Conservation (phyloP, 2,888 invertebrate genomes). For the Anoncus sp. region DNA sequence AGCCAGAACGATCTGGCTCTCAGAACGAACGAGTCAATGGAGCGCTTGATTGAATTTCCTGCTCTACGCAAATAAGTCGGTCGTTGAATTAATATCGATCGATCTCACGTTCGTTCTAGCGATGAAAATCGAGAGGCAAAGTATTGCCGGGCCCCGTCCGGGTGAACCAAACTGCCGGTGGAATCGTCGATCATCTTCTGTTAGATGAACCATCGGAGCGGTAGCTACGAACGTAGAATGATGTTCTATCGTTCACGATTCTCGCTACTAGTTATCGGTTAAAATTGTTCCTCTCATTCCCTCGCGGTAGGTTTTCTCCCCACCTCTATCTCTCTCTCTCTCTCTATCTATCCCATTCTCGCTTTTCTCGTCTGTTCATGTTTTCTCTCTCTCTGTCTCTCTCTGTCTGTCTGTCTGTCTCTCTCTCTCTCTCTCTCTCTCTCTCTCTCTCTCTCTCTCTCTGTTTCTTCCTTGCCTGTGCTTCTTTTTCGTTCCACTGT, state of each 20-base stretch:
- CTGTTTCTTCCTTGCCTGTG: background rate
- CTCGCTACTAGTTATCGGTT: constrained; percentile 48
- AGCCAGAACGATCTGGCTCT: constrained; percentile 26
- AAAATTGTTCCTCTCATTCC: constrained; percentile 35
- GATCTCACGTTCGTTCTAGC: constrained; percentile 42
- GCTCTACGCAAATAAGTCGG: constrained; percentile 65
- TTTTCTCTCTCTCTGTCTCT: constrained; percentile 10
- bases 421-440: too few species aligned
- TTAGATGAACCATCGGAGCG: constrained; percentile 17
- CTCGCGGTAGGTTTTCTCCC: constrained; percentile 3
- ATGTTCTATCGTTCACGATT: constrained; percentile 31
- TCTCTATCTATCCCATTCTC: background rate
- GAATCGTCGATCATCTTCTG: constrained; percentile 39
- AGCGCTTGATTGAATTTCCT: constrained; percentile 69
- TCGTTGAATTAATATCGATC: constrained; percentile 67
- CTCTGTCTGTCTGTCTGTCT: constrained; percentile 9
- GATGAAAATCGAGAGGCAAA: constrained; percentile 32
- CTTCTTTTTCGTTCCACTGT: constrained; percentile 12
- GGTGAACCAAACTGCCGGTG: constrained; percentile 23
- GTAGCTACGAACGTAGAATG: constrained; percentile 17
- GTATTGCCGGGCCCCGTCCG: constrained; percentile 8
- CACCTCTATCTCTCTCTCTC: constrained; percentile 10
- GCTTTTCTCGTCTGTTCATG: constrained; percentile 3
- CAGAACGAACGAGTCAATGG: constrained; percentile 62
- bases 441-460: constrained; percentile 9